Percentiles rank a stretch among this genome's conserved stretches.
These are phyloP conservation scores for Mylabris phalerata DNA, from an alignment of 1,140 invertebrate genomes.

Conservation along the genomic window DNA sequence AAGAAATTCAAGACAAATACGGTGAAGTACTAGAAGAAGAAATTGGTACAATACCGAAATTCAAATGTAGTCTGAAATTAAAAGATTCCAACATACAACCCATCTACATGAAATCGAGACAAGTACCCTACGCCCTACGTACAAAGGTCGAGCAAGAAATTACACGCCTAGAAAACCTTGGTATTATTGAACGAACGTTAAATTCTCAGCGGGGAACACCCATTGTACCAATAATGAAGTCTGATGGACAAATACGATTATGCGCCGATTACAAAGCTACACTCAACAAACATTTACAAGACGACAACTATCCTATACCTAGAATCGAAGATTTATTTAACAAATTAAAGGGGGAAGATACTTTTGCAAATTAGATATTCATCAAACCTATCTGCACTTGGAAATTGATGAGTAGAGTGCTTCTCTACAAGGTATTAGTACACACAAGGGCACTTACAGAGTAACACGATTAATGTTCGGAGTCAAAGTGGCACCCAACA, in stretches of 20 bases:
- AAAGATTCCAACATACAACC: no score
- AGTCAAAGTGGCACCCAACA: conserved; percentile 26
- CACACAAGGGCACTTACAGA: conserved; percentile 29
- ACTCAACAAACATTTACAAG: conserved; percentile 4
- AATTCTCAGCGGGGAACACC: no score
- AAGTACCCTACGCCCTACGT: no score
- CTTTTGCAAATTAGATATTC: conserved; percentile 32
- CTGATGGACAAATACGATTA: not conserved
- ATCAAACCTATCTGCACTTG: conserved; percentile 32
- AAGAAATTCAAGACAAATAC: no score
- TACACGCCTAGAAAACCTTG: no score
- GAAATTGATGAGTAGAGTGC: conserved; percentile 28
- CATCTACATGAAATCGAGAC: no score
- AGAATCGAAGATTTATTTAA: conserved; percentile 12
- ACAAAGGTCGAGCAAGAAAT: no score
- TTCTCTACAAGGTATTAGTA: conserved; percentile 32
- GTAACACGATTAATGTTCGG: conserved; percentile 34
- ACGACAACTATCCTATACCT: conserved; percentile 6
- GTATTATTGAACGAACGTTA: no score
- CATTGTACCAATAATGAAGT: no score
- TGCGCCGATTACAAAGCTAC: conserved; percentile 9
- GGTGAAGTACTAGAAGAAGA: no score
- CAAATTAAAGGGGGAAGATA: conserved; percentile 17
- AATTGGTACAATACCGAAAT: no score
- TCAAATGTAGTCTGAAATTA: no score